These are phyloP conservation scores for Parthenolecanium corni DNA, from an alignment of 2,888 invertebrate genomes.

Conservation along the genomic window DNA sequence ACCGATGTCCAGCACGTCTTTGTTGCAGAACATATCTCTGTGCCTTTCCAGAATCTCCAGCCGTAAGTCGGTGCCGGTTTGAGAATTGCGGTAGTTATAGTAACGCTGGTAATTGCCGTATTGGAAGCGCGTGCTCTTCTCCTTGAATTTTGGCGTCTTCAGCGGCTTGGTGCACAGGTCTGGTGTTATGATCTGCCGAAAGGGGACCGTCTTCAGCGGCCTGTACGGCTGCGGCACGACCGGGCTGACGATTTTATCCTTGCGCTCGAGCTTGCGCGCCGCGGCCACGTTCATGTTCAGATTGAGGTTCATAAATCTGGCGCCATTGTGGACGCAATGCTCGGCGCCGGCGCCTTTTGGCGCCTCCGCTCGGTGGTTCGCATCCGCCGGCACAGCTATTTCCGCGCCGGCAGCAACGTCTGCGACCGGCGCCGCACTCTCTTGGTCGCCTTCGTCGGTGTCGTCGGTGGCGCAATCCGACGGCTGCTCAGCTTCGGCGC, in stretches of 20 bases:
- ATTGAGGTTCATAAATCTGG: background rate
- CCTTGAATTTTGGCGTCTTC: conserved; percentile 54
- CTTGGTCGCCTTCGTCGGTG: background rate
- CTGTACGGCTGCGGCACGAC: conserved; percentile 75
- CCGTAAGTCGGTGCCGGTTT: conserved; percentile 68
- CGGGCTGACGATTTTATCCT: conserved; percentile 85
- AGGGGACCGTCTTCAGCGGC: conserved; percentile 32
- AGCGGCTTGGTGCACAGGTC: conserved; percentile 34
- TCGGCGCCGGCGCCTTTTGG: background rate
- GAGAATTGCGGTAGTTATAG: conserved; percentile 80
- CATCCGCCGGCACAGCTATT: background rate
- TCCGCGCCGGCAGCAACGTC: background rate
- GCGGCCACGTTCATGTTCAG: background rate
- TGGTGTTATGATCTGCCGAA: conserved; percentile 30
- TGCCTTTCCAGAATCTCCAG: conserved; percentile 68
- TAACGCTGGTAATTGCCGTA: conserved; percentile 91
- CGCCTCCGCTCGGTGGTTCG: background rate
- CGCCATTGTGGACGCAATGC: background rate
- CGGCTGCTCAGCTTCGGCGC: background rate
- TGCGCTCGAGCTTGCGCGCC: conserved; percentile 42
- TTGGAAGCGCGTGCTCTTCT: conserved; percentile 68
- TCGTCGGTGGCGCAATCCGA: background rate
- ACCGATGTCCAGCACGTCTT: conserved; percentile 90
- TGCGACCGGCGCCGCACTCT: no score
- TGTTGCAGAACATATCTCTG: conserved; percentile 71